Conservation (phyloP, 2,888 invertebrate species). For the Chesias legatella region DNA sequence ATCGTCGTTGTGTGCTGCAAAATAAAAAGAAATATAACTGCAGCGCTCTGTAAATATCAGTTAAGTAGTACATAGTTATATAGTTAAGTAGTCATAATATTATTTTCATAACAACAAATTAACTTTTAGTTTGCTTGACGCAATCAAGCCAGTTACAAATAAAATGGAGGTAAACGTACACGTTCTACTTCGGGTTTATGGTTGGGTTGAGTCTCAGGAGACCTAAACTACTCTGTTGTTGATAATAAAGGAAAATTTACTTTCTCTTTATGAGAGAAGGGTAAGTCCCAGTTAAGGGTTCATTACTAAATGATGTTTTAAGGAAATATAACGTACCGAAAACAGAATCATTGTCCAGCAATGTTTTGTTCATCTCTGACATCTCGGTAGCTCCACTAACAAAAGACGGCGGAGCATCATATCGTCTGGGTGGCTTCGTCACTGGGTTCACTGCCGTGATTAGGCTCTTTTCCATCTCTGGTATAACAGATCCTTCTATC, state of each 20-base stretch:
- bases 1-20: slow-evolving; percentile 83
- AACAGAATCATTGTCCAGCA: slow-evolving; percentile 89
- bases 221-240: too few relatives aligned
- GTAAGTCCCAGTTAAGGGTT: too few relatives aligned
- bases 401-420: slow-evolving; percentile 86
- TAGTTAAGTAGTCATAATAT: too few relatives aligned
- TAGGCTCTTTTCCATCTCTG: slow-evolving; percentile 92
- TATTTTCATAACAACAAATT: neutral
- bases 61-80: too few relatives aligned
- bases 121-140: neutral
- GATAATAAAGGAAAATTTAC: too few relatives aligned
- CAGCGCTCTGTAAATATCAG: neutral
- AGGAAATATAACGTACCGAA: slow-evolving; percentile 81
- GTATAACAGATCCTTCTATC: slow-evolving; percentile 87
- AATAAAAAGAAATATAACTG: slow-evolving; percentile 23
- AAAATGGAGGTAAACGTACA: neutral
- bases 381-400: slow-evolving; percentile 89
- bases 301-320: neutral
- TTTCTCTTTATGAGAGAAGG: too few relatives aligned
- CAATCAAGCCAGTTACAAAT: slow-evolving; percentile 1
- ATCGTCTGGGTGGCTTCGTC: slow-evolving; percentile 89
- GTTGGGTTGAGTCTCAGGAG: too few relatives aligned
- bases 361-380: slow-evolving; percentile 89
- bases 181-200: too few relatives aligned
- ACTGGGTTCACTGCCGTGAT: slow-evolving; percentile 92